Base-by-base conservation (phyloP, 2,797 vertebrate species). In the Ceyx erithaca region DNA sequence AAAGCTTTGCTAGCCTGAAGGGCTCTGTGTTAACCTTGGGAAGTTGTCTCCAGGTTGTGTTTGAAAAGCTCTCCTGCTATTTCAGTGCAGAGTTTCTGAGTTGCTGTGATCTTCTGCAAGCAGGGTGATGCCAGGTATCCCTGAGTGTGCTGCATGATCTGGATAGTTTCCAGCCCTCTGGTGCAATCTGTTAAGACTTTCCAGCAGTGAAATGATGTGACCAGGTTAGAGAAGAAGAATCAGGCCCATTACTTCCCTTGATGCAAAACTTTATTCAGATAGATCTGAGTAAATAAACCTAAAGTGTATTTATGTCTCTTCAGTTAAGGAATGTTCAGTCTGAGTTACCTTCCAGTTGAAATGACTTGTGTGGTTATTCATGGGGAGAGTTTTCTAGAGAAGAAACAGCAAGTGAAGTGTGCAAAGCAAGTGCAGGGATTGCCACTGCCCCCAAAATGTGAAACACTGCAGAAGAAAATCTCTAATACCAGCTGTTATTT, bases 61-160 rank as follows among this genome's bases (percentile, higher is more conserved):
- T 84, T 81, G 52, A 90, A 72, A 90, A 82, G 33, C 48, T 78
- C 61, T 70, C 87, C 68, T 68, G 33, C 52, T 72, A 10, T 88
- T 91, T 88, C 61, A 5, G 1, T 43, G 30, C 49, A 40, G 59
- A 79, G 23, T 72, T 93, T 71, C 69, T 59, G 73, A 46, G 52
- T 51, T 59, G 45, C 21, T 37, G 31, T 37, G 58, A 41, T 48
- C 58, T 33, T 77, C 54, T 57, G 30, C 52, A 91, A 48, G 13
- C 67, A 69, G 66, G 40, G 22, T 51, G 48, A 55, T 48, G 40
- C 16, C 76, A 92, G 79, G 80, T 92, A 89, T 59, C n/a, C 59
- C 66, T 64, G 25, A 4, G 6, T 17, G 4, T 0, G 2, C 17
- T 67, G 9, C 1, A 4, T 6, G 31, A 26, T 3, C 3, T 1